Percentiles rank a stretch among this genome's conserved stretches.
Conservation (phyloP, 2,888 invertebrate species). For the Nemurella pictetii region DNA sequence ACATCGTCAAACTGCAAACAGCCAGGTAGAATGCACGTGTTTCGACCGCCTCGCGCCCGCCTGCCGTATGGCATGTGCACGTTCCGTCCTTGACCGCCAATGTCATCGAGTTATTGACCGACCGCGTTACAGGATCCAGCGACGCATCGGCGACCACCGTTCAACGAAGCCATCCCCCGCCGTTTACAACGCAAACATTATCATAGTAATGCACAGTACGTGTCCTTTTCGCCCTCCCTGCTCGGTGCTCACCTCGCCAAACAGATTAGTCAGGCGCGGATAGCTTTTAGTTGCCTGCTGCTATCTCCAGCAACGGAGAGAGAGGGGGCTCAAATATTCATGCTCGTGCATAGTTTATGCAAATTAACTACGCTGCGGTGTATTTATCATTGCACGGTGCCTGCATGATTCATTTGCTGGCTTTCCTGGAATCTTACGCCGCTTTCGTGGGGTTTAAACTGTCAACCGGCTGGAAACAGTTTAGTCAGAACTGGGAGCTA, state of each 20-base stretch:
- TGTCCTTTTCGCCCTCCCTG: background rate
- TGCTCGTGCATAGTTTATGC: background rate
- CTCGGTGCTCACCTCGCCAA: no score
- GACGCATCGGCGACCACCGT: background rate
- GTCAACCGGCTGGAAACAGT: background rate
- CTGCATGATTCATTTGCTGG: background rate
- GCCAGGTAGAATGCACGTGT: background rate
- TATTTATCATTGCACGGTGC: background rate
- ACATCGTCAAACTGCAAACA: no score
- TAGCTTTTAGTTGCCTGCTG: background rate
- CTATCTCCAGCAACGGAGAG: background rate
- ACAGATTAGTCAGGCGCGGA: background rate
- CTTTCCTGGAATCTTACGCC: background rate
- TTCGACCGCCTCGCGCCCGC: background rate
- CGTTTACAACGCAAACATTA: background rate
- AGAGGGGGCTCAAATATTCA: background rate
- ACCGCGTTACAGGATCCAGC: background rate
- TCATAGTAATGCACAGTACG: background rate
- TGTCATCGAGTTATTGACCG: background rate
- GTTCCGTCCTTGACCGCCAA: background rate
- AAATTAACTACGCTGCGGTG: background rate
- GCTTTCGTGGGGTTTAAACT: background rate
- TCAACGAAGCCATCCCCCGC: background rate
- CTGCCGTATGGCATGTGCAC: background rate
- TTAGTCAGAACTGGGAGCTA: background rate